These are phyloP conservation scores for Thalpophila matura DNA, from an alignment of 2,888 invertebrate species.

Conservation along the genomic window DNA sequence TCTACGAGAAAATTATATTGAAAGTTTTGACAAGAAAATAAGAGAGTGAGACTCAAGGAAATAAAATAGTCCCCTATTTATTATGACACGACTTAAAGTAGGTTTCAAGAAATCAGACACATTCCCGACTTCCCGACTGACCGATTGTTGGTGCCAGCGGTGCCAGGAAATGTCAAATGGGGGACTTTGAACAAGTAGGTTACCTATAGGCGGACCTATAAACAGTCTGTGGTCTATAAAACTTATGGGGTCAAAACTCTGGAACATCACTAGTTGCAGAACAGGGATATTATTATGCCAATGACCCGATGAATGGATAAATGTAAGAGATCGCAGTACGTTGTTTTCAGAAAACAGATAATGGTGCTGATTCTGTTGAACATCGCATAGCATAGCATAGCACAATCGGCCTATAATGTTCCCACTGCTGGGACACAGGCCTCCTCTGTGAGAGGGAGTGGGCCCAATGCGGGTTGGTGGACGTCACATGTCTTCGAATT, in stretches of 20 bases:
- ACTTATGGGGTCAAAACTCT: constrained; percentile 1
- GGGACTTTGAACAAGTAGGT: constrained; percentile 30
- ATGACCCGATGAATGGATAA: not conserved
- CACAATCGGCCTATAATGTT: too few species aligned
- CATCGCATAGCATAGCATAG: too few species aligned
- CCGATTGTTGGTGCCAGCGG: constrained; percentile 14
- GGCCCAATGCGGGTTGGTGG: too few species aligned
- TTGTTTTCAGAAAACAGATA: too few species aligned
- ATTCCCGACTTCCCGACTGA: not conserved
- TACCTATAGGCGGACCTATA: constrained; percentile 23
- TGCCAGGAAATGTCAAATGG: constrained; percentile 45
- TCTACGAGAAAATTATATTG: too few species aligned
- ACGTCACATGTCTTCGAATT: too few species aligned
- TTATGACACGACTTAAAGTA: not conserved
- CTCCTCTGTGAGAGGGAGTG: too few species aligned
- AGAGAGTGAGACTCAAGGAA: not conserved
- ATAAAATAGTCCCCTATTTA: not conserved
- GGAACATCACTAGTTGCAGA: not conserved
- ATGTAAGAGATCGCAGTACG: too few species aligned
- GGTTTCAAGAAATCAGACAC: not conserved
- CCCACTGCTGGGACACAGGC: too few species aligned
- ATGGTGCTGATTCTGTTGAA: too few species aligned
- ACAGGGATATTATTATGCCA: not conserved
- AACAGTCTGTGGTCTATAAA: constrained; percentile 14
- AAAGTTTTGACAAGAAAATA: too few species aligned